A percentile compares a stretch with the other conserved stretches of the same genome.
phyloP scores from a whole-genome alignment of 2,888 invertebrate species.

The Meganola albula region DNA sequence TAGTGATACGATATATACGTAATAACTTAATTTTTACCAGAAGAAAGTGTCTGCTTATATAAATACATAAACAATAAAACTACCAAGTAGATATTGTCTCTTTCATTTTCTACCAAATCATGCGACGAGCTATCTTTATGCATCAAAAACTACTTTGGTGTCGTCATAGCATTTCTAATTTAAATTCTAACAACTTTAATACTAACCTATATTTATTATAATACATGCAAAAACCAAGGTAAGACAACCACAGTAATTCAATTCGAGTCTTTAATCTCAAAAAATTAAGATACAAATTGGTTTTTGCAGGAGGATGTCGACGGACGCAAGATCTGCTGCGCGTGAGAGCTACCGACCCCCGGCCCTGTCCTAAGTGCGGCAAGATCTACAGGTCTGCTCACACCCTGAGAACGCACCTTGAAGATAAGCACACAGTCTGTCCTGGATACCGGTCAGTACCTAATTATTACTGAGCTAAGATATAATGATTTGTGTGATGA shows the following conservation, averaged over 20 bases:
- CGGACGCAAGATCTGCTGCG: constrained; percentile 90
- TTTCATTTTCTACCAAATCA: constrained; percentile 20
- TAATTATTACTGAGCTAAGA: no score
- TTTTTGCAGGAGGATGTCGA: constrained; percentile 78
- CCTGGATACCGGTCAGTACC: constrained; percentile 86
- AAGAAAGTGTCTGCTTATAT: constrained; percentile 75
- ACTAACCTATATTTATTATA: neutral
- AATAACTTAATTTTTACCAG: constrained; percentile 76
- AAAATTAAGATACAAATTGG: constrained; percentile 10
- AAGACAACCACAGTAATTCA: constrained; percentile 18
- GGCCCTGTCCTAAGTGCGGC: constrained; percentile 95
- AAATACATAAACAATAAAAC: constrained; percentile 71
- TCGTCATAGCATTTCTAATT: constrained; percentile 5
- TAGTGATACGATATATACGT: constrained; percentile 77
- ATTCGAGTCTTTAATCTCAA: constrained; percentile 1
- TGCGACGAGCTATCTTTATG: constrained; percentile 1
- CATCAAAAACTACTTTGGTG: constrained; percentile 4
- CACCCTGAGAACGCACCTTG: constrained; percentile 92
- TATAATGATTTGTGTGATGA: no score
- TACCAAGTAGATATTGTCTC: constrained; percentile 65
- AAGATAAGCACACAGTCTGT: constrained; percentile 95
- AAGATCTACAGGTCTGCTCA: constrained; percentile 95
- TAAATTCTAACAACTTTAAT: neutral
- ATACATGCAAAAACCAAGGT: constrained; percentile 15
- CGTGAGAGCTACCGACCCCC: constrained; percentile 93